phyloP scores from a whole-genome alignment of 2,113 vertebrate genomes.

The Leptocoma aspasia region DNA sequence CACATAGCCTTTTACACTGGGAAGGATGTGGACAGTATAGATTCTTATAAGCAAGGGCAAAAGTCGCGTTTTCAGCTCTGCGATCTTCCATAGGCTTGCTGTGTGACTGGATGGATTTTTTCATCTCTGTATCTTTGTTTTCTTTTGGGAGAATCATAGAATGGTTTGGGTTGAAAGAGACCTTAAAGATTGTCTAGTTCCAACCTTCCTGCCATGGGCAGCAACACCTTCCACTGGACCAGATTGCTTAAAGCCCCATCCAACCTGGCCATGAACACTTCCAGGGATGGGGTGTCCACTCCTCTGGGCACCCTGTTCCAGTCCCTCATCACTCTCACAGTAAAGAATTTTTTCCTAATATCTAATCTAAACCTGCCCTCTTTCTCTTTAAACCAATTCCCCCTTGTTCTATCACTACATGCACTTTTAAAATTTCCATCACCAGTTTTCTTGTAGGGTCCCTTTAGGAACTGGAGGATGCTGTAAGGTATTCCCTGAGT shows the following conservation, averaged over 20 bases:
- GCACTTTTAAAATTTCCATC: background rate
- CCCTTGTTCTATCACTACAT: background rate
- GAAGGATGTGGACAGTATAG: background rate
- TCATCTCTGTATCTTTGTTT: background rate
- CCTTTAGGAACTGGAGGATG: background rate
- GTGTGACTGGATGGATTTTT: background rate
- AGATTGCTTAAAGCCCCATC: background rate
- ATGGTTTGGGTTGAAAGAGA: background rate
- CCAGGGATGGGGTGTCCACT: background rate
- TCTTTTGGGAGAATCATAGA: background rate
- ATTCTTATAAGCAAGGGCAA: background rate
- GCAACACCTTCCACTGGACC: background rate
- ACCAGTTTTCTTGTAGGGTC: background rate
- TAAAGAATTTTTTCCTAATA: background rate
- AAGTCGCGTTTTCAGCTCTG: background rate
- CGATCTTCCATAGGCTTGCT: background rate
- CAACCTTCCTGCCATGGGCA: background rate
- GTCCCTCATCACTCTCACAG: background rate
- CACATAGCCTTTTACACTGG: background rate
- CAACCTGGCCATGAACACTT: background rate
- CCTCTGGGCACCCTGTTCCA: background rate
- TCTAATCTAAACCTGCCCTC: background rate
- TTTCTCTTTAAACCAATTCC: background rate
- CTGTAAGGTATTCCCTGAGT: background rate
- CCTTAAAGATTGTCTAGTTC: background rate